These are phyloP conservation scores for Brenthis daphne DNA, from an alignment of 2,888 invertebrate genomes.

Conservation along the genomic window DNA sequence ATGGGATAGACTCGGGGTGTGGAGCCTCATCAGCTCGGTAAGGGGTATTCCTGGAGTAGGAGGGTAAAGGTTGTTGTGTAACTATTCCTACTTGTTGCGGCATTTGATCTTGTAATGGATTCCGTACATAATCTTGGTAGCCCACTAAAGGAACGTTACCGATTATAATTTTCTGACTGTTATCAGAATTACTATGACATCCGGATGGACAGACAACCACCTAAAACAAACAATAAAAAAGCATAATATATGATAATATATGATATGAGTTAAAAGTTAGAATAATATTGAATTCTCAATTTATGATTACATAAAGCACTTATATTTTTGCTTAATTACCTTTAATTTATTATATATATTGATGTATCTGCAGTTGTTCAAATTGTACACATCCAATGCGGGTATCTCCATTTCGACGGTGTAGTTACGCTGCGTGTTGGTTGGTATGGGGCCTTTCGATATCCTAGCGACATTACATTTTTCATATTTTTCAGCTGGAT, in stretches of 20 bases:
- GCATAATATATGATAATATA: too few species aligned
- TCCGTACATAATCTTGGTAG: conserved; percentile 50
- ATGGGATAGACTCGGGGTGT: conserved; percentile 38
- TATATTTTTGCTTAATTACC: conserved; percentile 44
- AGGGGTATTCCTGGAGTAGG: conserved; percentile 19
- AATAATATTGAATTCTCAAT: too few species aligned
- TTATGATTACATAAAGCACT: too few species aligned
- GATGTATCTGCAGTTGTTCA: conserved; percentile 86
- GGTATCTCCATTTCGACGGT: conserved; percentile 85
- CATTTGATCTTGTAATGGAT: conserved; percentile 51
- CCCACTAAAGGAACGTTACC: conserved; percentile 62
- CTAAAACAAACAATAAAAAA: conserved; percentile 44
- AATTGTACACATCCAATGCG: conserved; percentile 85
- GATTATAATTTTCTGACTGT: conserved; percentile 51
- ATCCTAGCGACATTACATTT: conserved; percentile 51
- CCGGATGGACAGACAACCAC: conserved; percentile 54
- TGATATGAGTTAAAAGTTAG: too few species aligned
- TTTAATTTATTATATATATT: conserved; percentile 85
- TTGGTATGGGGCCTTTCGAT: conserved; percentile 81
- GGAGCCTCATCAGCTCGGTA: not conserved
- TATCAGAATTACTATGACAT: conserved; percentile 57
- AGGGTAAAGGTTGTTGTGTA: conserved; percentile 50
- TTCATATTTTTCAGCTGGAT: conserved; percentile 48
- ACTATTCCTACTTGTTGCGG: conserved; percentile 44
- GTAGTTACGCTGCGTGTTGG: conserved; percentile 83